Evolutionary conservation across 2,888 invertebrate genomes (phyloP).

Genomic region (Drosophila lutescens): DNA sequence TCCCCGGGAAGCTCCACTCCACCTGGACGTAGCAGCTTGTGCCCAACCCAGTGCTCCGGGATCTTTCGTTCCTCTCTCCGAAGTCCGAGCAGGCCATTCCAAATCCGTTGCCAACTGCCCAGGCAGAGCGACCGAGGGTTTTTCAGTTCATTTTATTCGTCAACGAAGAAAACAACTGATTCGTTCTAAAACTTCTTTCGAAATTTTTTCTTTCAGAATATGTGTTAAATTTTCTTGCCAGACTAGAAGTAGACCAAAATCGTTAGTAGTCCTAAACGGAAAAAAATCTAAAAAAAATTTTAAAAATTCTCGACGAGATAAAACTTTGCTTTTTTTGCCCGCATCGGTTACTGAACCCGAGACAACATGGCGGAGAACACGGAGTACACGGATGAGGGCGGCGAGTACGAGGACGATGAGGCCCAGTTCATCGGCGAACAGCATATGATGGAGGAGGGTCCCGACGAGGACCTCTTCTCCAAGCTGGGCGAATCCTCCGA

Average conservation of each 20-base stretch:
- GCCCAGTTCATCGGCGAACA: constrained; percentile 28
- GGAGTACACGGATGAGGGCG: constrained; percentile 58
- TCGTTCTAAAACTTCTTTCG: constrained; percentile 10
- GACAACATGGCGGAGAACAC: constrained; percentile 53
- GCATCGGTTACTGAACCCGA: neutral
- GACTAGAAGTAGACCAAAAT: constrained; percentile 8
- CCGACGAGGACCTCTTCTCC: constrained; percentile 70
- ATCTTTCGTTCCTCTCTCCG: neutral
- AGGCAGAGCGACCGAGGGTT: neutral
- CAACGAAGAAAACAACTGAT: constrained; percentile 42
- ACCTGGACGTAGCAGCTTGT: neutral
- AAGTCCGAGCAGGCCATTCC: constrained; percentile 18
- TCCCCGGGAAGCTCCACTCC: neutral
- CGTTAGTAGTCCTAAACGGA: neutral
- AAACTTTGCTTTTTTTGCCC: neutral
- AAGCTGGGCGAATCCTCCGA: constrained; percentile 73
- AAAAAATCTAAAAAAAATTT: neutral
- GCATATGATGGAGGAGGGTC: constrained; percentile 49
- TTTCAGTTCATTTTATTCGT: constrained; percentile 64
- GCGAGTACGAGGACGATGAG: constrained; percentile 51
- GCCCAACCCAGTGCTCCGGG: neutral
- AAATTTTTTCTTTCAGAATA: constrained; percentile 16
- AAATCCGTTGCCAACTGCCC: constrained; percentile 3
- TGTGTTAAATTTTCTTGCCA: constrained; percentile 14
- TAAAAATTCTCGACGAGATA: neutral